Evolutionary conservation across 2,888 invertebrate species (phyloP).

Genomic region (Beris morrisii): DNA sequence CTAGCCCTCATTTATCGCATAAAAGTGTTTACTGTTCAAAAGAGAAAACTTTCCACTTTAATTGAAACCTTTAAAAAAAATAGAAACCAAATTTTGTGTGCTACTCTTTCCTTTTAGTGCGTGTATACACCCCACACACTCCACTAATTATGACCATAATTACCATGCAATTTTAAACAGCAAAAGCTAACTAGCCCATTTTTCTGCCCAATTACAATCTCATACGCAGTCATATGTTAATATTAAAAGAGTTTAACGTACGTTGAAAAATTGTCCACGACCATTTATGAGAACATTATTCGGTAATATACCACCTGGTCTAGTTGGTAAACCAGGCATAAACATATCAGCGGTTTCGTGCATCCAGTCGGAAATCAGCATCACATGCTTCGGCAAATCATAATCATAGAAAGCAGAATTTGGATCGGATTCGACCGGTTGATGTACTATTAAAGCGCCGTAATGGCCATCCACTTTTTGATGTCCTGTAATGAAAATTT

Average conservation of each 20-base stretch:
- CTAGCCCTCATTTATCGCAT: too few relatives aligned
- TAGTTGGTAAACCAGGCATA: slow-evolving; percentile 45
- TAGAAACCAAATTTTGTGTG: too few relatives aligned
- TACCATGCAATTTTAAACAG: background rate
- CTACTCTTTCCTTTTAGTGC: too few relatives aligned
- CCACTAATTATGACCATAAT: too few relatives aligned
- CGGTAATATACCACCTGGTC: slow-evolving; percentile 43
- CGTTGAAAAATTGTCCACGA: slow-evolving; percentile 44
- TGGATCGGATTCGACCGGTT: slow-evolving; percentile 63
- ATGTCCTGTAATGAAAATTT: slow-evolving; percentile 57
- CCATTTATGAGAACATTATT: slow-evolving; percentile 49
- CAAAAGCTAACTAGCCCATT: slow-evolving; percentile 34
- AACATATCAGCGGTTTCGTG: slow-evolving; percentile 59
- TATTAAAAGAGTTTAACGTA: slow-evolving; percentile 31
- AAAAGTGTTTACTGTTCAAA: too few relatives aligned
- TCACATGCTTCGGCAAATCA: slow-evolving; percentile 69
- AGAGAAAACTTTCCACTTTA: too few relatives aligned
- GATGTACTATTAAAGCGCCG: slow-evolving; percentile 72
- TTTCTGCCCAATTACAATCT: too few relatives aligned
- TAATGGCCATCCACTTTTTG: slow-evolving; percentile 81
- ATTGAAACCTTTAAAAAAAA: too few relatives aligned
- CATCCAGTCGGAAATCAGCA: slow-evolving; percentile 79
- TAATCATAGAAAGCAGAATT: slow-evolving; percentile 69
- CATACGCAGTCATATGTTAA: too few relatives aligned
- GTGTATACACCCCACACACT: too few relatives aligned